Evolutionary conservation across 2,113 vertebrate species (phyloP).

Genomic region (Agapornis roseicollis): DNA sequence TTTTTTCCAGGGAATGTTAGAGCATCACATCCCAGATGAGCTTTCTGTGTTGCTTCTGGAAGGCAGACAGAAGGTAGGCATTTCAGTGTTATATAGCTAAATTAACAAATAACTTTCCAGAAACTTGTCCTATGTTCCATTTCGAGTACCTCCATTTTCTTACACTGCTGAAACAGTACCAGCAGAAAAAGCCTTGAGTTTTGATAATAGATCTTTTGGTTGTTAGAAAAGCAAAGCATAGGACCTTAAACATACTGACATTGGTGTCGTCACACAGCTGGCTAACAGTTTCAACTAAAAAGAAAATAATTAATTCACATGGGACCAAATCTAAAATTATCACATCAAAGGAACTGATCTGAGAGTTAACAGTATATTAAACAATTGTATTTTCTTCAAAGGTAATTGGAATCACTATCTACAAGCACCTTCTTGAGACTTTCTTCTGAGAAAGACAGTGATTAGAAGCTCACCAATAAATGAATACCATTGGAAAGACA

Average conservation of each 20-base stretch:
- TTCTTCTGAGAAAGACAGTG: background rate
- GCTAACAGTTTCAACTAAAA: background rate
- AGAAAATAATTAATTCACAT: background rate
- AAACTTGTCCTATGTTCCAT: background rate
- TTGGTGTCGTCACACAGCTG: background rate
- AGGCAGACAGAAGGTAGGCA: background rate
- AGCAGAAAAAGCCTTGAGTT: background rate
- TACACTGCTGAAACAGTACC: background rate
- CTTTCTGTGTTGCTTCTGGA: background rate
- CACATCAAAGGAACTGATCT: background rate
- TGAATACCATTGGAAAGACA: background rate
- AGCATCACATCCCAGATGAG: background rate
- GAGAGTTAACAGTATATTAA: background rate
- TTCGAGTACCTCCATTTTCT: background rate
- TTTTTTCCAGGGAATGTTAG: background rate
- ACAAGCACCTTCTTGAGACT: background rate
- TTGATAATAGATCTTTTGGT: background rate
- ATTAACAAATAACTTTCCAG: background rate
- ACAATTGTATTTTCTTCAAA: background rate
- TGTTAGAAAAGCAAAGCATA: background rate
- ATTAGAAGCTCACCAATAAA: background rate
- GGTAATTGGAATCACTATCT: background rate
- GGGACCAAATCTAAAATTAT: background rate
- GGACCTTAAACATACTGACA: background rate
- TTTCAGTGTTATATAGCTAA: background rate